Base-by-base conservation (phyloP, 2,888 invertebrate genomes). In the Drosophila trichaetosa region DNA sequence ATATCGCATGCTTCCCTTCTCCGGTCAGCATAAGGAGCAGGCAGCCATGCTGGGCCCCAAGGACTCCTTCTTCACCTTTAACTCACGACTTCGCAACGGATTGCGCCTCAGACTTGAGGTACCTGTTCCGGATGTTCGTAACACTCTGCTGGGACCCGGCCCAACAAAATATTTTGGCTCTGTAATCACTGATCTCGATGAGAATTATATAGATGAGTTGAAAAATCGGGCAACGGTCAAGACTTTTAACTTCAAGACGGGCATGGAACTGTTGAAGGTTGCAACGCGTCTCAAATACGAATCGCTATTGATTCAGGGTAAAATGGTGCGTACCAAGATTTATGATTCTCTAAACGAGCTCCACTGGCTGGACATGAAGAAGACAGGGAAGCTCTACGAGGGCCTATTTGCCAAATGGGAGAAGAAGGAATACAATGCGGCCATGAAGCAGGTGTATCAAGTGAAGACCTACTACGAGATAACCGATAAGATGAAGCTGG, bases 161-260 rank as follows among this genome's bases (percentile, higher is more conserved):
- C 21, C 59, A 0, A 69, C 59, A 4, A 91, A 92, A 61, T 87
- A 87, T 42, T 75, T 70, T 3, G 87, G 91, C 18, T 81, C 89
- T 11, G 90, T 93, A 1, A 89, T 92, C 7, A 92, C 92, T 0
- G 93, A 93, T 51, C 91, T 92, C 38, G 93, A 93, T 66, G 93
- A 93, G 69, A 89, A 92, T 46, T 93, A 92, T 40, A 90, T 92
- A n/a, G 82, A 91, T n/a, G 93, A 92, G 61, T 66, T 93, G 0
- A 87, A 88, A 10, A 90, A 85, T 27, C 89, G 91, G 0, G 90
- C 92, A 1, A 75, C 89, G 0, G 73, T 91, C 1, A 91, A 91
- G n/a, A 68, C 75, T 2, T 92, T 92, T 40, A 91, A 91, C 21
- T 91, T 91, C 42, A 92, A 91, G 66, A 87, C 91, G 0, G 83